phyloP scores from a whole-genome alignment of 2,888 invertebrate genomes.

The Muscina levida region DNA sequence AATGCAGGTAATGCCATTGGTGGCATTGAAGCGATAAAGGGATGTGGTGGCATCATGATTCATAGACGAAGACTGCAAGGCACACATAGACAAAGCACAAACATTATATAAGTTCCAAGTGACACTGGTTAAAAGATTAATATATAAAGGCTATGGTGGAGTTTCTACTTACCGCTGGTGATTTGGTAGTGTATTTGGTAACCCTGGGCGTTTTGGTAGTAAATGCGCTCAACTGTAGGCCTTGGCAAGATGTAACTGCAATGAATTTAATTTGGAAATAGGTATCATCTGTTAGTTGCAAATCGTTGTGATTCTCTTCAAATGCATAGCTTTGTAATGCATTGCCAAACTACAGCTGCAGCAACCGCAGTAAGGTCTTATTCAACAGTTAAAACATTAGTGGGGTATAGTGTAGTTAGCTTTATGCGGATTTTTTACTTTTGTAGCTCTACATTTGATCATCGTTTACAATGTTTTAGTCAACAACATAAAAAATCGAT shows the following conservation, averaged over 20 bases:
- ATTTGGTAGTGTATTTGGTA: conserved; percentile 84
- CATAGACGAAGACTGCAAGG: conserved; percentile 76
- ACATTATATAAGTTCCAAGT: conserved; percentile 5
- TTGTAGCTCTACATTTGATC: too few species aligned
- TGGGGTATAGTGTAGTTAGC: too few species aligned
- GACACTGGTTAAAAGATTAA: background rate
- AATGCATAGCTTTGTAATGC: too few species aligned
- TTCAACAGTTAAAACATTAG: too few species aligned
- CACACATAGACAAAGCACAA: too few species aligned
- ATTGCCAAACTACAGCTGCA: too few species aligned
- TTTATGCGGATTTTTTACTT: too few species aligned
- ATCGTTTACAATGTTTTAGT: too few species aligned
- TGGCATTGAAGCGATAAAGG: conserved; percentile 85
- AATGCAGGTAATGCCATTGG: conserved; percentile 89
- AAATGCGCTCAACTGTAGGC: conserved; percentile 82
- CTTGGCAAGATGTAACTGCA: conserved; percentile 73
- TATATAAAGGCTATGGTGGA: background rate
- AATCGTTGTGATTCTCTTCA: too few species aligned
- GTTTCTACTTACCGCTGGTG: conserved; percentile 76
- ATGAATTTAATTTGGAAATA: too few species aligned
- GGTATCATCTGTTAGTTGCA: too few species aligned
- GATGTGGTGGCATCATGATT: conserved; percentile 80
- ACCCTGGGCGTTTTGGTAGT: conserved; percentile 84
- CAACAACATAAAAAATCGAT: conserved; percentile 56
- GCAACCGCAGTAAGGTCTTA: too few species aligned